These are phyloP conservation scores for Volucella zonaria DNA, from an alignment of 2,888 invertebrate species.

Conservation along the genomic window DNA sequence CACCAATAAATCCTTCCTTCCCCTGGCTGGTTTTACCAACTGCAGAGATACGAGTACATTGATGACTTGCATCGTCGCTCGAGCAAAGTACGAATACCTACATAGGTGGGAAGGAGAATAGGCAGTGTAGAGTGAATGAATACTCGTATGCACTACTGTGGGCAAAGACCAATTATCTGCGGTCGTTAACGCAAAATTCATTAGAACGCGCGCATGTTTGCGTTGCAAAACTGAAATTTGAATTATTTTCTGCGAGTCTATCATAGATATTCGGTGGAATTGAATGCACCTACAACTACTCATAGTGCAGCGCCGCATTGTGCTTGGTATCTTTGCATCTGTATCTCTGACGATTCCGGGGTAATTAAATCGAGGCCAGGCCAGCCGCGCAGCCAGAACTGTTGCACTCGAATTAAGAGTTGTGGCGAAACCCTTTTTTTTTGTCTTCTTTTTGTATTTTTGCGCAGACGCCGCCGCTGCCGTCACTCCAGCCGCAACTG, in stretches of 20 bases:
- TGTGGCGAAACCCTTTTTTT: conserved; percentile 44
- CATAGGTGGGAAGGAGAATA: too few relatives aligned
- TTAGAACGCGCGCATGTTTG: conserved; percentile 67
- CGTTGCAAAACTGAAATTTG: conserved; percentile 69
- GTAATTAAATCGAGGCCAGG: conserved; percentile 22
- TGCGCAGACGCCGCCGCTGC: conserved; percentile 46
- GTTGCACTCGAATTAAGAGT: not conserved
- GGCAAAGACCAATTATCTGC: conserved; percentile 41
- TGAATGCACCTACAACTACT: conserved; percentile 37
- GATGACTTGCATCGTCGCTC: too few relatives aligned
- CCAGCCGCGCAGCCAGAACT: too few relatives aligned
- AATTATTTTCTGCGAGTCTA: conserved; percentile 63
- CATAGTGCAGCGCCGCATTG: conserved; percentile 33
- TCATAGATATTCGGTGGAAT: conserved; percentile 56
- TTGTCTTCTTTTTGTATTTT: not conserved
- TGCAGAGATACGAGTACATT: too few relatives aligned
- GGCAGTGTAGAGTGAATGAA: too few relatives aligned
- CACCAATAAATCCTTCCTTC: too few relatives aligned
- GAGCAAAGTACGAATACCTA: too few relatives aligned
- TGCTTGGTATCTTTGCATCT: conserved; percentile 1
- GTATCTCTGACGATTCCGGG: not conserved
- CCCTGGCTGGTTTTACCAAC: too few relatives aligned
- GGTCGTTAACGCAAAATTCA: conserved; percentile 46
- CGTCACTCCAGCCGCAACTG: not conserved
- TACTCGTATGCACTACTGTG: not conserved